Conservation (phyloP, 2,888 invertebrate genomes). For the Xylota sylvarum region DNA sequence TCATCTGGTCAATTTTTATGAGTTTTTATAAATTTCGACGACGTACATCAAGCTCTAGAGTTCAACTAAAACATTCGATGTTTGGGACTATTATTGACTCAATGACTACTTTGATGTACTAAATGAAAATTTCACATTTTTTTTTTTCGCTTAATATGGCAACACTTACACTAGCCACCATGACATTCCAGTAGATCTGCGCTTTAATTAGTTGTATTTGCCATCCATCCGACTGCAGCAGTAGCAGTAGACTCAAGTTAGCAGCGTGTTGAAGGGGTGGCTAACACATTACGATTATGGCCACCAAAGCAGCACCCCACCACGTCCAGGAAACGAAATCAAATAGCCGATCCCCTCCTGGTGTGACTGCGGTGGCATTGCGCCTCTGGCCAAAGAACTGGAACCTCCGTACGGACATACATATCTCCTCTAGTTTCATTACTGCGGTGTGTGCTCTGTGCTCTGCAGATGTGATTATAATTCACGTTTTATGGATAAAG, state of each 20-base stretch:
- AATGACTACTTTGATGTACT: too few relatives aligned
- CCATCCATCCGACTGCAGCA: slow-evolving; percentile 23
- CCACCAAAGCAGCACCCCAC: slow-evolving; percentile 18
- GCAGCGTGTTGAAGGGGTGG: slow-evolving; percentile 1
- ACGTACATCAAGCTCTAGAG: too few relatives aligned
- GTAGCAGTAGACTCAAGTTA: slow-evolving; percentile 12
- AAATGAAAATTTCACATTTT: too few relatives aligned
- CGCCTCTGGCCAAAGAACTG: slow-evolving; percentile 25
- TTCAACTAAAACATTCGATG: too few relatives aligned
- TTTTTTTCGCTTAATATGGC: background rate
- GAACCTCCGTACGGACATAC: slow-evolving; percentile 33
- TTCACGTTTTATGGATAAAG: slow-evolving; percentile 63
- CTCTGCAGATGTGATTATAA: slow-evolving; percentile 57
- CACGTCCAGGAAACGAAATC: slow-evolving; percentile 53
- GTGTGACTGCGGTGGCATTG: slow-evolving; percentile 21
- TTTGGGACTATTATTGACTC: too few relatives aligned
- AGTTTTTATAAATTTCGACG: too few relatives aligned
- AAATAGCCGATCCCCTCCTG: slow-evolving; percentile 44
- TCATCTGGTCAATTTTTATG: too few relatives aligned
- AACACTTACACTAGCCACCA: background rate
- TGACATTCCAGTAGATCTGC: slow-evolving; percentile 58
- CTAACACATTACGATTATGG: slow-evolving; percentile 32
- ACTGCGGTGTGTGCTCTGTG: background rate
- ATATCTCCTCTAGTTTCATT: slow-evolving; percentile 52
- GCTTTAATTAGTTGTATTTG: slow-evolving; percentile 59